Base-by-base conservation (phyloP, 2,888 invertebrate species). In the Drosophila mercatorum region DNA sequence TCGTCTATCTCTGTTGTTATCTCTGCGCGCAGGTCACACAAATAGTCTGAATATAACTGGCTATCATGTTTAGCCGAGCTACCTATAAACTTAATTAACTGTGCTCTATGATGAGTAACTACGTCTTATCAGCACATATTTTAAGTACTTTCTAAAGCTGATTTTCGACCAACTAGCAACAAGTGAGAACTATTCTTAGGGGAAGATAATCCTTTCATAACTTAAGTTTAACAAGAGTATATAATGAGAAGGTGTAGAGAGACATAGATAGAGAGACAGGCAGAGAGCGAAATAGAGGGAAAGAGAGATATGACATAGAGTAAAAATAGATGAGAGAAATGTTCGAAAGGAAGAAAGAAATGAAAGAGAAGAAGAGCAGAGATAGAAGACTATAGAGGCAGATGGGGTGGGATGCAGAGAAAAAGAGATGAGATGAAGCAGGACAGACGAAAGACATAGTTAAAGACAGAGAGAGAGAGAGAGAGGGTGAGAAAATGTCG, bases 21-120 rank as follows among this genome's bases (percentile, higher is more conserved):
- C 72, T 64, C 7, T 34, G 41, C 28, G 68, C 64, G 77, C 68
- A 59, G 43, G 12, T 40, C 66, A 51, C 51, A 49, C 61, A 77
- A 67, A 70, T 78, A 68, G 31, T 64, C 69, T 62, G 63, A 65
- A 68, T 58, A 71, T 63, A 75, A 55, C 75, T 36, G 65, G 67
- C 55, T 77, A 78, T 74, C 79, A 63, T 26, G 28, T 51, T 55
- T 41, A 51, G 41, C 36, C 17, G 49, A 22, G 60, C 58, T 72
- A 68, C 64, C 55, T 68, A 59, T 62, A 75, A 66, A 47, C 31
- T 57, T 66, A 63, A 66, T 76, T 26, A 65, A 69, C 49, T 62
- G 51, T 69, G 58, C 34, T 66, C 52, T 40, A 6, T 65, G 75
- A 77, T 77, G 78, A 78, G 74, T 38, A 40, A 22, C 22, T 17